phyloP scores from a whole-genome alignment of 2,797 vertebrate species.

The Falco columbarius region DNA sequence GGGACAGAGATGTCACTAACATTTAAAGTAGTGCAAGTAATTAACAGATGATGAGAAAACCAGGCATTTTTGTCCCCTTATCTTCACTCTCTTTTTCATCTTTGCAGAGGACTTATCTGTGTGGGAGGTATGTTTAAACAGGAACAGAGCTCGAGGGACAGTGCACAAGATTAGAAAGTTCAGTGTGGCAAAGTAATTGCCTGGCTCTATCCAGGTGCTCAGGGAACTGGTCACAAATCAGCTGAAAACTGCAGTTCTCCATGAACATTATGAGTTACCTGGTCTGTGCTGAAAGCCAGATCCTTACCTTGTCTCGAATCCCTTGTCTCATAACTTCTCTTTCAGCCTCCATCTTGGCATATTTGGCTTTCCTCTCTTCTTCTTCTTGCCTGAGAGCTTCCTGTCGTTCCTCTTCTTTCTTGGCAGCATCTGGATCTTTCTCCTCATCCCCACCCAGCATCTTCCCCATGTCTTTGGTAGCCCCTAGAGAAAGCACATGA shows the following conservation, averaged over 20 bases:
- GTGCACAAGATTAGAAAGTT: not conserved
- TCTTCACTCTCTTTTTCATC: not conserved
- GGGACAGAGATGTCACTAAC: not conserved
- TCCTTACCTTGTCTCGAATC: conserved; percentile 93
- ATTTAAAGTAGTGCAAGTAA: not conserved
- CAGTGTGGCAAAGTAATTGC: not conserved
- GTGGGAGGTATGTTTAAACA: not conserved
- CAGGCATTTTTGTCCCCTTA: not conserved
- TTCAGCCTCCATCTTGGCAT: conserved; percentile 96
- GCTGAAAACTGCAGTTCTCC: not conserved
- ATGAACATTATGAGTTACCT: not conserved
- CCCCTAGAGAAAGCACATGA: conserved; percentile 79
- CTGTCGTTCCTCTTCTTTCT: conserved; percentile 96
- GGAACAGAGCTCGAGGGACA: not conserved
- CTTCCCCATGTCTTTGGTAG: conserved; percentile 99
- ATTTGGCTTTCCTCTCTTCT: conserved; percentile 97
- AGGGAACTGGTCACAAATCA: not conserved
- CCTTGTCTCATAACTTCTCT: conserved; percentile 95
- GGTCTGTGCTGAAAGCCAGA: not conserved
- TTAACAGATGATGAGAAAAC: not conserved
- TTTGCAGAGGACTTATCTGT: not conserved
- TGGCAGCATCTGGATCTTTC: conserved; percentile 95
- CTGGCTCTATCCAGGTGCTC: not conserved
- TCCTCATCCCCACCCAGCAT: conserved; percentile 98
- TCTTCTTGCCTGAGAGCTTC: conserved; percentile 96